A percentile compares a stretch with the other conserved stretches of the same genome.
phyloP scores from a whole-genome alignment of 2,797 vertebrate species.

The Pteropus rufus region DNA sequence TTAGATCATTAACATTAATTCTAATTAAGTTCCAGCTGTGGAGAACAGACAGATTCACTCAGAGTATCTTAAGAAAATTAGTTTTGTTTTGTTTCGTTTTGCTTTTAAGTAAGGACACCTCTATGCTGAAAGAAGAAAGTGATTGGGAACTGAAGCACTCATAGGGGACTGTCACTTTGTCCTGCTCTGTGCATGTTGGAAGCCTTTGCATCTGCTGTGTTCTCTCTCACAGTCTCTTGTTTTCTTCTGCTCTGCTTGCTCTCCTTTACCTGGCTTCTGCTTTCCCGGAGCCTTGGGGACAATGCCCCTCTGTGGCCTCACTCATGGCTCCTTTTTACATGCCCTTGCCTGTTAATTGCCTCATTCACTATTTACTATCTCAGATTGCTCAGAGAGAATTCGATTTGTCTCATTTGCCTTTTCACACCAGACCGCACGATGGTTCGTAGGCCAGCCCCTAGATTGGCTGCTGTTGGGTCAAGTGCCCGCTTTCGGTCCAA shows the following conservation, averaged over 20 bases:
- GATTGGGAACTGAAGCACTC: background rate
- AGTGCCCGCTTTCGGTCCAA: background rate
- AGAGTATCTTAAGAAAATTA: background rate
- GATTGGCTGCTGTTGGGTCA: background rate
- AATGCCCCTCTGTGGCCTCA: background rate
- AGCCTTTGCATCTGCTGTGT: background rate
- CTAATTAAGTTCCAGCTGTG: background rate
- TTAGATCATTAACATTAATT: background rate
- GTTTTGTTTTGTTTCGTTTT: background rate
- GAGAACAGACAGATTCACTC: background rate
- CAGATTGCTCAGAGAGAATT: background rate
- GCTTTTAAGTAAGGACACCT: background rate
- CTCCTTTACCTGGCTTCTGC: background rate
- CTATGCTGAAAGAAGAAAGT: background rate
- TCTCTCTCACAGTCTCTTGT: background rate
- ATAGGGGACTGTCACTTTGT: background rate
- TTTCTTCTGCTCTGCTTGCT: background rate
- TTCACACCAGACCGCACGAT: no score
- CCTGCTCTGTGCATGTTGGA: background rate
- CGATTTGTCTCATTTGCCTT: background rate
- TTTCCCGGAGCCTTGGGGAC: background rate
- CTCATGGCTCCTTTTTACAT: background rate
- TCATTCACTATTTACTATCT: background rate
- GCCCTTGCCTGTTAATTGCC: background rate
- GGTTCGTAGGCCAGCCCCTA: no score